Evolutionary conservation across 1,140 invertebrate genomes (phyloP), one percentile per base, ranked within the genome.

Genomic region (Chrysoperla carnea): DNA sequence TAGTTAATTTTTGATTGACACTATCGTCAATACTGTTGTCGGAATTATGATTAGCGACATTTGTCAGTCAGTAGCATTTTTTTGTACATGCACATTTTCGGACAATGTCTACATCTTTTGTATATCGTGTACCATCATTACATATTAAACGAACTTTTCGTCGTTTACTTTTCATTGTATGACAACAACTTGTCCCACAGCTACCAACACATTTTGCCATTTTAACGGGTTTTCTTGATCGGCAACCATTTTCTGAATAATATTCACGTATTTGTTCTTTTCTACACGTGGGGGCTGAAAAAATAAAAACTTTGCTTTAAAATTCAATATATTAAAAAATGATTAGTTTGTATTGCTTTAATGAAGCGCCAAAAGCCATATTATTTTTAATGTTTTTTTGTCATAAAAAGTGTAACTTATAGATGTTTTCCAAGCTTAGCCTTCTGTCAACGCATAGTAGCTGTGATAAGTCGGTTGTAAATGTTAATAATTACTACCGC

Each of bases 61-160:
- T 46, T 51, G 52, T 55, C 56, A 58, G 57, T 69, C 76, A 76
- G 62, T 81, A 73, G 67, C 83, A 87, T 67, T 86, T 86, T 60
- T 83, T 81, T 46, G 78, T 77, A 64, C 84, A 87, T 43, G 81
- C 79, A 61, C 84, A 97, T 64, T 94, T 95, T 54, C 91, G 78
- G 57, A 97, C 86, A 55, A 97, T 85, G 57, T 95, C 88, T 54
- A 98, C 79, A 58, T 94, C 85, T 72, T 92, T 91, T 57, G 88
- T 87, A 70, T 90, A 94, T 39, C 84, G 81, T 43, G 80, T 84
- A 39, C 91, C 90, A 61, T 96, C 82, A 50, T 78, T 75, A 67
- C 93, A 98, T 53, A 91, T 81, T 45, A 96, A 73, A 48, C 89
- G 83, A 44, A 83, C 76, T 73, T 89, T 89, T 60, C 91, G 77